Conservation (phyloP, 2,113 vertebrate genomes). For the Zosterops borbonicus region DNA sequence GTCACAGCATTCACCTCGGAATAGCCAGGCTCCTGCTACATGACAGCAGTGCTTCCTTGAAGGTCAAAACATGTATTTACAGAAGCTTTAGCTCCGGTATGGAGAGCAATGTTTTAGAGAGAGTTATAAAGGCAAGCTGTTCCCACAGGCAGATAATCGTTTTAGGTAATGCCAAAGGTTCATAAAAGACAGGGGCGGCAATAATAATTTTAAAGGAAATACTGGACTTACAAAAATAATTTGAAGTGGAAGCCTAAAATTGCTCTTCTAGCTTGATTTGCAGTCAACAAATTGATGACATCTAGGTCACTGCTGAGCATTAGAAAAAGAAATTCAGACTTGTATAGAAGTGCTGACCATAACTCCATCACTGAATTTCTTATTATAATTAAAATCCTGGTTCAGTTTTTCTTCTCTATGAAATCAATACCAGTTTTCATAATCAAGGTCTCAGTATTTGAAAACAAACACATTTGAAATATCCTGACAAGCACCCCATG, state of each 20-base stretch:
- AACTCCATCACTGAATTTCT: not conserved
- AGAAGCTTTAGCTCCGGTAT: constrained; percentile 16
- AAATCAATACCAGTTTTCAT: not conserved
- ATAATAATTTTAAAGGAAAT: constrained; percentile 11
- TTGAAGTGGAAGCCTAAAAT: constrained; percentile 8
- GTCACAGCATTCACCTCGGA: not conserved
- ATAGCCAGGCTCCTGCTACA: not conserved
- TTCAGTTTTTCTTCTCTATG: not conserved
- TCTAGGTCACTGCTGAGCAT: constrained; percentile 37
- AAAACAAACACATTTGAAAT: not conserved
- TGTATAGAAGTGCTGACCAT: not conserved
- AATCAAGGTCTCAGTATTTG: not conserved
- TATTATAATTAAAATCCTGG: not conserved
- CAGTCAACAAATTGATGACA: constrained; percentile 32
- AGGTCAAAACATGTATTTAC: constrained; percentile 54
- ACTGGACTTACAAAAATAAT: not conserved
- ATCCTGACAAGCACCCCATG: not conserved
- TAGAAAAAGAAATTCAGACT: not conserved
- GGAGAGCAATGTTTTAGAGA: not conserved
- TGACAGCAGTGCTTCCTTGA: constrained; percentile 18
- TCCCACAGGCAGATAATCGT: not conserved
- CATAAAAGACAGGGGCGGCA: not conserved
- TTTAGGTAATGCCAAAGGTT: constrained; percentile 26
- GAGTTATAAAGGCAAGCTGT: constrained; percentile 12
- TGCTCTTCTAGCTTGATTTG: constrained; percentile 3